A percentile compares a stretch with the other conserved stretches of the same genome.
Conservation (phyloP, 2,888 invertebrate species). For the Drosophila meridiana region DNA sequence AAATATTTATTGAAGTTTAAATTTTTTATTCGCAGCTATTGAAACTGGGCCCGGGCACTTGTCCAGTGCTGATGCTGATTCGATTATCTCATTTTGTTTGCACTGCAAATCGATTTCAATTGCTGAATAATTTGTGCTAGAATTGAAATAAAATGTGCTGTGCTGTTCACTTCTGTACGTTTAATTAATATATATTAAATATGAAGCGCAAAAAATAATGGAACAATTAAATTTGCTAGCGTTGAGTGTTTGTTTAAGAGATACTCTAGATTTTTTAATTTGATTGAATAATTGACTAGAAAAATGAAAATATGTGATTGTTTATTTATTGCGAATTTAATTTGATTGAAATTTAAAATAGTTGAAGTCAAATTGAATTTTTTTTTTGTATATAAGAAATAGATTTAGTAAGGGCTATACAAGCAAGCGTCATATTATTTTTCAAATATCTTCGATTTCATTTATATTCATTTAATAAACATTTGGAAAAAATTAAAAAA, state of each 20-base stretch:
- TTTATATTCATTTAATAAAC: no score
- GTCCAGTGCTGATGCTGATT: conserved; percentile 27
- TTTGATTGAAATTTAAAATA: neutral
- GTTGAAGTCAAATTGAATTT: neutral
- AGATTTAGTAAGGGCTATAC: neutral
- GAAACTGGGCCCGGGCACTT: conserved; percentile 22
- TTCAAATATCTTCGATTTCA: no score
- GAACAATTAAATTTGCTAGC: neutral
- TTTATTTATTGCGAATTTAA: neutral
- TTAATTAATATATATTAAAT: conserved; percentile 25
- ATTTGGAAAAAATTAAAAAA: neutral
- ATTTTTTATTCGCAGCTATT: conserved; percentile 19
- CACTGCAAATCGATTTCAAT: conserved; percentile 53
- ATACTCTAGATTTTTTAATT: neutral
- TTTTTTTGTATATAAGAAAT: neutral
- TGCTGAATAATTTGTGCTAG: conserved; percentile 37
- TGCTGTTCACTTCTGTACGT: conserved; percentile 6
- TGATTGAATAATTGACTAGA: neutral
- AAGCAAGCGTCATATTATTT: no score
- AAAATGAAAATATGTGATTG: neutral
- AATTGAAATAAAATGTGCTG: conserved; percentile 16
- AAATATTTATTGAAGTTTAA: conserved; percentile 18
- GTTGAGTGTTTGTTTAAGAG: neutral
- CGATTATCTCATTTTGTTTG: conserved; percentile 50
- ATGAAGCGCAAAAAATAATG: neutral